phyloP scores from a whole-genome alignment of 2,113 vertebrate genomes.

The Neolamprologus kungweensis region DNA sequence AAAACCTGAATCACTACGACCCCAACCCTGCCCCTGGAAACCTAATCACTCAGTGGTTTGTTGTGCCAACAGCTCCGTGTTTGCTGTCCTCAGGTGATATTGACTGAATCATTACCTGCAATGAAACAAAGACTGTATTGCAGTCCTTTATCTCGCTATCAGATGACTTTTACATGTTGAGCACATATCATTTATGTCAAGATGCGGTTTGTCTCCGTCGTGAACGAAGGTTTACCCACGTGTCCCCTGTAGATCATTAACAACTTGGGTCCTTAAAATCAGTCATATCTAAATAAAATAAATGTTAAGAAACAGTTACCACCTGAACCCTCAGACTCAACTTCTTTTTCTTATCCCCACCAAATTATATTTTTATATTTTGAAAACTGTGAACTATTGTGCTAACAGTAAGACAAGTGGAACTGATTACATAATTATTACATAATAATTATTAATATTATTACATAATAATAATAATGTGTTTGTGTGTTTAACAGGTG shows the following conservation, averaged over 20 bases:
- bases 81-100: constrained; percentile 42
- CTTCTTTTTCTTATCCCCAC: not conserved
- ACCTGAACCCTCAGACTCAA: not conserved
- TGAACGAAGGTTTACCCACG: not conserved
- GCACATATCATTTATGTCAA: constrained; percentile 22
- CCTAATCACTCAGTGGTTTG: constrained; percentile 26
- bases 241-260: not conserved
- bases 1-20: not conserved
- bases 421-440: not conserved
- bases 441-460: not conserved
- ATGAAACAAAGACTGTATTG: not conserved
- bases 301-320: not conserved
- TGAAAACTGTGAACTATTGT: not conserved
- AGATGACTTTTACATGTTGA: constrained; percentile 49
- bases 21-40: not conserved
- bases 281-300: not conserved
- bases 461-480: not conserved
- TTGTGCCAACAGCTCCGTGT: constrained; percentile 27
- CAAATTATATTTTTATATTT: not conserved
- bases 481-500: not conserved
- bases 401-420: not conserved
- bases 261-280: not conserved
- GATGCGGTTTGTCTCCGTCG: not conserved
- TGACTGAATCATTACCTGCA: constrained; percentile 31
- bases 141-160: constrained; percentile 34